These are phyloP conservation scores for Notothenia coriiceps DNA, from an alignment of 2,113 vertebrate species.

Conservation along the genomic window DNA sequence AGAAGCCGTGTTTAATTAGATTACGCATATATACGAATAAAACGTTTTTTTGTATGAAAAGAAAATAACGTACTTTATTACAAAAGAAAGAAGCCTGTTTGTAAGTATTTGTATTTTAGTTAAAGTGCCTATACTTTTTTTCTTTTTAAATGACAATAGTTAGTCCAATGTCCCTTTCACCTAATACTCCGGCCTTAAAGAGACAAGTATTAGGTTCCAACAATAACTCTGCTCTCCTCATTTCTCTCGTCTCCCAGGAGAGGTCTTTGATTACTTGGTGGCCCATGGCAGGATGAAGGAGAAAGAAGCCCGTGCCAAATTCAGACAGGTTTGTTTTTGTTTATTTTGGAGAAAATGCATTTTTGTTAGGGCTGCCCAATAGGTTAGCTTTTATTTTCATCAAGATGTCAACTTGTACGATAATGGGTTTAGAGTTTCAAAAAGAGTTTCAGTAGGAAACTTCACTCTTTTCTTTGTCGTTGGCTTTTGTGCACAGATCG, in stretches of 20 bases:
- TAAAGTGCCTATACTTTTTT: not conserved
- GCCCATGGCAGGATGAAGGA: slow-evolving; percentile 98
- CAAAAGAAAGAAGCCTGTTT: not conserved
- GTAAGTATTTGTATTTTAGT: not conserved
- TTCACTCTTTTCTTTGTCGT: no score
- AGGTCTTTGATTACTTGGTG: slow-evolving; percentile 95
- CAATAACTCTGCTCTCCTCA: slow-evolving; percentile 32
- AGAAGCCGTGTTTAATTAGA: no score
- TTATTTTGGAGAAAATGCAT: not conserved
- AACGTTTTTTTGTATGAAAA: no score
- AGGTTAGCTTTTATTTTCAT: no score
- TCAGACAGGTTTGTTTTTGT: slow-evolving; percentile 89
- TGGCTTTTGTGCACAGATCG: no score
- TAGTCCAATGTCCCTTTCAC: slow-evolving; percentile 7
- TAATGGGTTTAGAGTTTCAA: no score
- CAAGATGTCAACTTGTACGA: no score
- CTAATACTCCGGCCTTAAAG: slow-evolving; percentile 1
- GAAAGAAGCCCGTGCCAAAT: slow-evolving; percentile 96
- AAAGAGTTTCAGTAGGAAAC: no score
- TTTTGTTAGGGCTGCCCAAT: no score
- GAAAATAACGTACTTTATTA: not conserved
- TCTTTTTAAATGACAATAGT: not conserved
- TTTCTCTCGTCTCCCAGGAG: slow-evolving; percentile 80
- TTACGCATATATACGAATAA: no score
- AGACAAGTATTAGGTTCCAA: slow-evolving; percentile 25